These are phyloP conservation scores for Rhagoletis zephyria DNA, from an alignment of 1,140 invertebrate species.

Conservation along the genomic window DNA sequence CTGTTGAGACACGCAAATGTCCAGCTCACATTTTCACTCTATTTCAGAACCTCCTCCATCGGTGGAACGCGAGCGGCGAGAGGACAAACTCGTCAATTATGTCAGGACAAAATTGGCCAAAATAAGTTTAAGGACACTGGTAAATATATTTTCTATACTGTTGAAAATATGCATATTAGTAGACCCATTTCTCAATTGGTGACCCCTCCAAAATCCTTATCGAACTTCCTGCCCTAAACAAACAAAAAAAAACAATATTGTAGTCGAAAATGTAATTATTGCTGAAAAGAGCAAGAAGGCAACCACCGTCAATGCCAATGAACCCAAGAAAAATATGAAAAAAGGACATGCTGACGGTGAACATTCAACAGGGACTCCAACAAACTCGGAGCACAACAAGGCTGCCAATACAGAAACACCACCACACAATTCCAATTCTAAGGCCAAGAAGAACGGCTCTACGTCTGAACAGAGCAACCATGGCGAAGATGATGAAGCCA, in stretches of 20 bases:
- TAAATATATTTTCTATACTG: constrained; percentile 27
- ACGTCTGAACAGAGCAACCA: neutral
- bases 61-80: constrained; percentile 70
- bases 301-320: constrained; percentile 38
- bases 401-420: constrained; percentile 56
- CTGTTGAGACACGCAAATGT: too few relatives aligned
- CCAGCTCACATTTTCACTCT: neutral
- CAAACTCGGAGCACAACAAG: constrained; percentile 37
- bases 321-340: constrained; percentile 44
- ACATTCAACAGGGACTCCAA: constrained; percentile 45
- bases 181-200: constrained; percentile 21
- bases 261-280: constrained; percentile 50
- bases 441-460: neutral
- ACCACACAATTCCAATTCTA: neutral
- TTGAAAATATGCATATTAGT: neutral
- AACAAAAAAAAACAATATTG: neutral
- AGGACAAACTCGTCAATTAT: constrained; percentile 73
- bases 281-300: constrained; percentile 44
- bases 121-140: constrained; percentile 59
- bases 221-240: constrained; percentile 4
- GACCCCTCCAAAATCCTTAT: constrained; percentile 37
- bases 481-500: constrained; percentile 58
- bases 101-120: constrained; percentile 70
- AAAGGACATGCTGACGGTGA: constrained; percentile 40
- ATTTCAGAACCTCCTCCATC: constrained; percentile 68